Evolutionary conservation across 2,888 invertebrate genomes (phyloP), one percentile per base, ranked within the genome.

Genomic region (Buathra laborator): DNA sequence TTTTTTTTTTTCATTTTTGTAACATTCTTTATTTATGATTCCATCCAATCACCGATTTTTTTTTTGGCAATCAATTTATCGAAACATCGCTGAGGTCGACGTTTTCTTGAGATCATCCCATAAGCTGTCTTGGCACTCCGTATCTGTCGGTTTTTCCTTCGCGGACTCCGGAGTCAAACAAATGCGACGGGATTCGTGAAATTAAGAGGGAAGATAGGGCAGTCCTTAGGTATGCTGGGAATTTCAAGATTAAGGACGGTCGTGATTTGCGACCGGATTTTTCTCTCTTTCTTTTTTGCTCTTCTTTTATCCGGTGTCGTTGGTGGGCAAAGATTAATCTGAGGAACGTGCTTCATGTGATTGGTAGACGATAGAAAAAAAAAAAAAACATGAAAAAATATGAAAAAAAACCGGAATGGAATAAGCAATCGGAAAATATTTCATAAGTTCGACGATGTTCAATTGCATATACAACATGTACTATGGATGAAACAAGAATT

Each of bases 271-370:
- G 44, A 46, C 70, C 70, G 46, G 6, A 68, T 81, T 83, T 79
- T 79, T 83, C 64, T 43, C 64, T n/a, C 46, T 53, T 53, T 68
- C 64, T 51, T 56, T 46, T 44, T 70, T 62, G 62, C 79, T 44
- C 62, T 48, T 9, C 37, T 37, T 37, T 37, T 37, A 37, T 37
- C 37, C 37, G 2, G 37, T 9, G 37, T 9, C 6, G 37, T 5
- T 48, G 67, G 24, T 67, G 44, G 44, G 51, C 43, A 64, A 83
- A 70, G 79, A 83, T 75, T 75, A 83, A 83, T 83, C 79, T 46
- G 70, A 37, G n/a, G 14, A 70, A 79, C 83, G 83, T 83, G 75
- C 43, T 64, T 64, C 79, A 75, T 64, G 37, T 56, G 48, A 44
- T 70, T 70, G 70, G 37, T 46, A 46, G 16, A 56, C 29, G 56